Evolutionary conservation across 1,140 invertebrate species (phyloP).

Genomic region (Aphis craccivora): DNA sequence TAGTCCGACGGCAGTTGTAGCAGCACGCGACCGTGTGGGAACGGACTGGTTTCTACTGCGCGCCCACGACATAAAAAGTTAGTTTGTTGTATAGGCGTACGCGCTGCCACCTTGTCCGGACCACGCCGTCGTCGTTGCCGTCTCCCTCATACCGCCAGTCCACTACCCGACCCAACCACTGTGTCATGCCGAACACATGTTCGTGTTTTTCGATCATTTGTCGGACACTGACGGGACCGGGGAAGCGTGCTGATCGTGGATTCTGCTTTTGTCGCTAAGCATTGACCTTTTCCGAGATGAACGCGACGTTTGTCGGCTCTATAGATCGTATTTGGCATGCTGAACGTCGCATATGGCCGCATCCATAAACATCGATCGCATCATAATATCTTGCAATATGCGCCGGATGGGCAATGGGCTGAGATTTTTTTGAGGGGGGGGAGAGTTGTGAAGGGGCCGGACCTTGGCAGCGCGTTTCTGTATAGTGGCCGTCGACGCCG

Average conservation of each 20-base stretch:
- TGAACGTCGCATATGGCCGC: conserved; percentile 4
- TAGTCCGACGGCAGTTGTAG: background rate
- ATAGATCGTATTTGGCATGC: background rate
- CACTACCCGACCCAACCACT: background rate
- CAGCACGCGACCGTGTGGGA: conserved; percentile 22
- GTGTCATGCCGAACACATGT: conserved; percentile 18
- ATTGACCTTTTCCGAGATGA: background rate
- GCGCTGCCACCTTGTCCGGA: background rate
- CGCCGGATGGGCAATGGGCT: background rate
- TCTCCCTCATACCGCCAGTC: background rate
- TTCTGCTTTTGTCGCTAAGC: background rate
- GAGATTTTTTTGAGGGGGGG: background rate
- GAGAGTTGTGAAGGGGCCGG: background rate
- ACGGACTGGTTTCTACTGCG: conserved; percentile 23
- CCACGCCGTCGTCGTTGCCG: background rate
- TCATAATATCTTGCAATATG: background rate
- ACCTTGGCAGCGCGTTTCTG: background rate
- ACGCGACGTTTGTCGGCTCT: conserved; percentile 6
- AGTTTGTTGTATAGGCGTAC: background rate
- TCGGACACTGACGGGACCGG: background rate
- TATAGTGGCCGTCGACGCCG: background rate
- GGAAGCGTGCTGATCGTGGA: no score
- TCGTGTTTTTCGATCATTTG: background rate
- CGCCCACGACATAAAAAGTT: conserved; percentile 26
- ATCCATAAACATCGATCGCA: background rate